Conservation (phyloP, 2,113 vertebrate genomes). For the Cacatua alba region DNA sequence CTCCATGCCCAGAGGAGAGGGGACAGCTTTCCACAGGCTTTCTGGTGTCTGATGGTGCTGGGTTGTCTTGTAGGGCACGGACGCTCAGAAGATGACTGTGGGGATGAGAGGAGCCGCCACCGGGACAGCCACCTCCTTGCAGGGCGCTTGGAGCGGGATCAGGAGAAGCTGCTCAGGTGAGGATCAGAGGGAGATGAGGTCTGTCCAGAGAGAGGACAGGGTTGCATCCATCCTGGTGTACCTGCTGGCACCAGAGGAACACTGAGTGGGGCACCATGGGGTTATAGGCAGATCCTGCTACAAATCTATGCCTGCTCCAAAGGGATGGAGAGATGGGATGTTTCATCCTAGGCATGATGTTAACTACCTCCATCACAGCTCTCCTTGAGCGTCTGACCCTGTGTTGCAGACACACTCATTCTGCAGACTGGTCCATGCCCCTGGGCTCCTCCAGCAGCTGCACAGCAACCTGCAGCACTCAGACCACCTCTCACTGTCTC, state of each 20-base stretch:
- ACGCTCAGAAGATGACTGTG: constrained; percentile 85
- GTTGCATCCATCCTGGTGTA: not conserved
- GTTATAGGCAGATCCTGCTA: not conserved
- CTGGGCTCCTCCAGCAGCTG: not conserved
- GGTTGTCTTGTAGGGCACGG: constrained; percentile 60
- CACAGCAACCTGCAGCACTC: not conserved
- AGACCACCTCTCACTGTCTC: not conserved
- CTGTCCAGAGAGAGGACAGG: not conserved
- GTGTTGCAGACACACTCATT: not conserved
- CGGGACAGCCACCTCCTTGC: constrained; percentile 86
- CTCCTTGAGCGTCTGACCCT: not conserved
- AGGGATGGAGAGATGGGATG: not conserved
- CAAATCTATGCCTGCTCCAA: not conserved
- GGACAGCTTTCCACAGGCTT: not conserved
- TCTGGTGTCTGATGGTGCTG: not conserved
- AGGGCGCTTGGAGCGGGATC: constrained; percentile 89
- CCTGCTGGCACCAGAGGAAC: not conserved
- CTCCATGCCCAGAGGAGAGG: not conserved
- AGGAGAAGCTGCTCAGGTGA: constrained; percentile 95
- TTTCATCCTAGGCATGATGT: not conserved
- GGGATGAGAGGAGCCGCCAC: constrained; percentile 83
- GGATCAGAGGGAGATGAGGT: not conserved
- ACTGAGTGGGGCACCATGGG: rapidly evolving
- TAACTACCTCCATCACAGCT: not conserved
- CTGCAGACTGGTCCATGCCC: not conserved